Evolutionary conservation across 2,888 invertebrate genomes (phyloP), one percentile per base, ranked within the genome.

Genomic region (Epistrophe eligans): DNA sequence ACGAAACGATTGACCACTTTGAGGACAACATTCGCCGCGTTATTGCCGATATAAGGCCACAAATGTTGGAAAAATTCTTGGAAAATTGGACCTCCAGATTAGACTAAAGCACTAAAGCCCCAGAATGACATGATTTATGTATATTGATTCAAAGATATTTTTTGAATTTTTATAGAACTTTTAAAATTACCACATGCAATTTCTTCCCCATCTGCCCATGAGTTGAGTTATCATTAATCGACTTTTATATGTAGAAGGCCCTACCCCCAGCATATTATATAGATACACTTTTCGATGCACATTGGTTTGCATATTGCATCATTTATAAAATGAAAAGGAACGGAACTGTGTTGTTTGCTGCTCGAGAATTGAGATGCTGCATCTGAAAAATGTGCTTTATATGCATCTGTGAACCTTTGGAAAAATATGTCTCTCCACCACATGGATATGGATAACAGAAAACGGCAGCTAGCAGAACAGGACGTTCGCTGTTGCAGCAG

Each of bases 371-470:
- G 84, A 84, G 81, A 85, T 85, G 85, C 70, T 85, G 77, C 73
- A 64, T 66, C 55, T 70, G 81, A 70, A 85, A 81, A 79, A 80
- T 66, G 50, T 71, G 55, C 60, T n/a, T 8, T 55, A 48, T 55
- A 48, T 62, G 35, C 52, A 70, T 73, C 11, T 60, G 32, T 55
- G 38, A 32, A 38, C n/a, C 70, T 66, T 58, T 73, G 48, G 71
- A 73, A 77, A 77, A 77, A 81, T 67, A 67, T 82, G 74, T 87
- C 85, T 79, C 71, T 52, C 82, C 85, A 79, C 85, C 82, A 79
- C 57, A 79, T 66, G 74, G 43, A 70, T 57, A 79, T 66, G 74
- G 43, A 70, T 57, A 24, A 24, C 32, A 28, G 24, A 38, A 67
- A 67, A 38, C 35, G 28, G 70, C 50, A 73, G 24, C 24, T 45